Evolutionary conservation across 2,797 vertebrate genomes (phyloP).

Genomic region (Oryzias dopingdopingensis): DNA sequence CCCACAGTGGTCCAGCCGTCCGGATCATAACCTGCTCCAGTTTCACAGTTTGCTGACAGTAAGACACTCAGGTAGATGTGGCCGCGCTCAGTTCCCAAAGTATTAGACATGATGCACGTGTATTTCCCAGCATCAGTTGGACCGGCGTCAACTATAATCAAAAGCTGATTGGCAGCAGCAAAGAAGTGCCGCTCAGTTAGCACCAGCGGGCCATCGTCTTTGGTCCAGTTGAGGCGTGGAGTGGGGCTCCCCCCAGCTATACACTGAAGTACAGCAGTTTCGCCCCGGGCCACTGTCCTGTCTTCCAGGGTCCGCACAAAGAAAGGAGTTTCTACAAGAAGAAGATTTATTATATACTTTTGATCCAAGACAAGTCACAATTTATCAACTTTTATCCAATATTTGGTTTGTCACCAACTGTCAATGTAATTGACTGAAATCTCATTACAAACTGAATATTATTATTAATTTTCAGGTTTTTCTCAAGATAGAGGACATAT

Average conservation of each 20-base stretch:
- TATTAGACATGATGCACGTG: constrained; percentile 97
- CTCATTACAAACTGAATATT: constrained; percentile 1
- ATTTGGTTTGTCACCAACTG: constrained; percentile 15
- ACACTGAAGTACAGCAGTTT: constrained; percentile 95
- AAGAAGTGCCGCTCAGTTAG: constrained; percentile 97
- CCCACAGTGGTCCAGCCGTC: constrained; percentile 96
- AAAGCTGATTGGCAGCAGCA: constrained; percentile 93
- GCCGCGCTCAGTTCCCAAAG: constrained; percentile 90
- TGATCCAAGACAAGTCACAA: not conserved
- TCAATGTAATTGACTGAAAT: not conserved
- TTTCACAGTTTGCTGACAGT: constrained; percentile 90
- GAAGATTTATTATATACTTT: constrained; percentile 15
- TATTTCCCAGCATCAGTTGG: constrained; percentile 91
- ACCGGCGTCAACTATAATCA: constrained; percentile 93
- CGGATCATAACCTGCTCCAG: constrained; percentile 73
- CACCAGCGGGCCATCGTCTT: constrained; percentile 88
- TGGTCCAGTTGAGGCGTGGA: constrained; percentile 95
- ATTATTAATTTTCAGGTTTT: no score
- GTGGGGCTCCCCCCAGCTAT: constrained; percentile 94
- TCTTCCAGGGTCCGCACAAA: constrained; percentile 90
- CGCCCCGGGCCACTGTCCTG: constrained; percentile 89
- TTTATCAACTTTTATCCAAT: not conserved
- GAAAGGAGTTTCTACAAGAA: constrained; percentile 88
- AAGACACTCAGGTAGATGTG: constrained; percentile 88
- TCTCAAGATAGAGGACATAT: no score